Conservation (phyloP, 2,888 invertebrate genomes). For the Megalurothrips usitatus region DNA sequence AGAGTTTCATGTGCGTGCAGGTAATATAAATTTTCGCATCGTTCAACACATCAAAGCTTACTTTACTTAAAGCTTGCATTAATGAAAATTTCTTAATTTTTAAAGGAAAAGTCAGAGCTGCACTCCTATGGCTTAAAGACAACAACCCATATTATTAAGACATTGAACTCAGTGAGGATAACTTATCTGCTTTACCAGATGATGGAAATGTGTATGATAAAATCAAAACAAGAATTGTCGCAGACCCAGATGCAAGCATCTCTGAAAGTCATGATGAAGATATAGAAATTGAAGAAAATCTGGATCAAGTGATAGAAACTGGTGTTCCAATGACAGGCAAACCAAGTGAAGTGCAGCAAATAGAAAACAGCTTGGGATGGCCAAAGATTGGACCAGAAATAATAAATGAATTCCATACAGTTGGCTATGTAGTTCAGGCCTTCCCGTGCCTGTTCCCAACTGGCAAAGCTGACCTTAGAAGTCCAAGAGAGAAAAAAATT, state of each 20-base stretch:
- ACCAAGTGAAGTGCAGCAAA: constrained; percentile 12
- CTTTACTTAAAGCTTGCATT: not conserved
- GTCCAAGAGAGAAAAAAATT: constrained; percentile 15
- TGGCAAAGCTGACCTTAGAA: constrained; percentile 33
- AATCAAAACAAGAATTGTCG: not conserved
- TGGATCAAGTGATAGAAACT: not conserved
- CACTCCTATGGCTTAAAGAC: constrained; percentile 5
- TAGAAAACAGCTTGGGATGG: not conserved
- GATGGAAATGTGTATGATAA: not conserved
- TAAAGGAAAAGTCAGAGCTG: not conserved
- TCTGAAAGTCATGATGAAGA: not conserved
- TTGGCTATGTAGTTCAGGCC: constrained; percentile 32
- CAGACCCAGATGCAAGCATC: not conserved
- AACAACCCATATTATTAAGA: not conserved
- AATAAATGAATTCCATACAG: constrained; percentile 32
- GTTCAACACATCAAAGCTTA: not conserved
- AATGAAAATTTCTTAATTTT: not conserved
- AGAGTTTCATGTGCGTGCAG: not conserved
- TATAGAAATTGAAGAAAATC: not conserved
- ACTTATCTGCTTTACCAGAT: not conserved
- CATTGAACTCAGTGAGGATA: not conserved
- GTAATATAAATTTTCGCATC: not conserved
- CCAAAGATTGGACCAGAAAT: constrained; percentile 14
- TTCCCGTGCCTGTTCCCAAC: constrained; percentile 34
- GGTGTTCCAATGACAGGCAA: not conserved